These are phyloP conservation scores for Tupaia chinensis DNA, from an alignment of 2,113 vertebrate species.

Conservation along the genomic window DNA sequence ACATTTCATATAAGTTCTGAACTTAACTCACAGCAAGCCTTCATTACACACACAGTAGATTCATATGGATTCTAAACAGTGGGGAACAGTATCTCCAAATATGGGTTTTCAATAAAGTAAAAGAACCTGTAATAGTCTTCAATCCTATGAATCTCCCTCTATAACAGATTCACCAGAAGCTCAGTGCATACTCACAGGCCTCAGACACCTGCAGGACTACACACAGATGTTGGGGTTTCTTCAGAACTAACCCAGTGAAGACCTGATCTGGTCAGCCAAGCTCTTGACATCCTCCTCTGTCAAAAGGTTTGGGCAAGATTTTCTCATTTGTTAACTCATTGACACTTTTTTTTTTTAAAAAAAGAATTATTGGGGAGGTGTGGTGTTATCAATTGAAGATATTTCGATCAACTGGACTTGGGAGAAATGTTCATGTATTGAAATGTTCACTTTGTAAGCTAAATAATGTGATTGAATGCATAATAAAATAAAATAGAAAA, in stretches of 20 bases:
- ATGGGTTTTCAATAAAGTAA: neutral
- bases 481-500: too few species aligned
- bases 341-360: too few species aligned
- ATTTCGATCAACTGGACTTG: too few species aligned
- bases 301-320: neutral
- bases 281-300: neutral
- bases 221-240: neutral
- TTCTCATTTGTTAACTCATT: neutral
- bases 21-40: neutral
- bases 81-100: neutral
- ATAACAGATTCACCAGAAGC: neutral
- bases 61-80: neutral
- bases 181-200: neutral
- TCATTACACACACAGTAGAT: neutral
- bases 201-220: neutral
- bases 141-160: neutral
- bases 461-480: too few species aligned
- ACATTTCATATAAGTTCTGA: slow-evolving; percentile 1
- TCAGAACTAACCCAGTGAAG: neutral
- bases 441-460: too few species aligned
- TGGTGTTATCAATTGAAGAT: too few species aligned
- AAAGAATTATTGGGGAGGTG: too few species aligned
- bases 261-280: neutral
- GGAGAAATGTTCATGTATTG: too few species aligned
- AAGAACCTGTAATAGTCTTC: neutral